Base-by-base conservation (phyloP, 1,140 invertebrate species). In the Drosophila insularis region DNA sequence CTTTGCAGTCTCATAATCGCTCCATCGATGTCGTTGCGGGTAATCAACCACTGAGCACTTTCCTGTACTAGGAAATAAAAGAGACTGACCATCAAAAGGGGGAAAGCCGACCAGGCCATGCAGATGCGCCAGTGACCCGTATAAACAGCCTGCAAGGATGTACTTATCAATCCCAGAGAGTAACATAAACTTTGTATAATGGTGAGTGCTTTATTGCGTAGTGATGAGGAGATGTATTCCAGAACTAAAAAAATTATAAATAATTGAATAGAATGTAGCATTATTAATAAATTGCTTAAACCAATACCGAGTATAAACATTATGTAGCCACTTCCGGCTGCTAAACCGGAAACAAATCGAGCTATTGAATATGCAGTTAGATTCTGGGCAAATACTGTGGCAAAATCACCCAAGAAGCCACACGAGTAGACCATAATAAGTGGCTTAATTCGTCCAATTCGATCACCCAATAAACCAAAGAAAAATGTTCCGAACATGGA, bases 21-120 rank as follows among this genome's bases (percentile, higher is more conserved):
- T 35, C 93, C 91, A 13, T 93, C 92, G 2, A 92, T 82, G 11
- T 92, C 80, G 2, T 93, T 93, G 71, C 93, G 92, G 11, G 93
- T 93, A 14, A 94, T 90, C n/a, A 95, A 89, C 94, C 94, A 95
- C 67, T 94, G 92, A 0, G 94, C 94, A 60, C 94, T 94, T 84
- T 95, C 94, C 69, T 94, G 93, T 71, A 94, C 86, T 50, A 93
- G 76, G 37, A 92, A 92, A 43, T 92, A 93, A 70, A 92, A 94
- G 3, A 78, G 50, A 0, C 90, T 71, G 8, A 93, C 79, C 14
- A 92, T 13, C 0, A 92, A 56, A 63, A 93, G 89, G 0, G 94
- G 93, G 23, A 93, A 13, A 0, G 93, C 91, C 0, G 93, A 91
- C 46, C 91, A 91, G 11, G 93, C 71, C 19, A 94, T 80, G 63